Percentiles rank a stretch among this genome's conserved stretches.
These are phyloP conservation scores for Cliona cf. orientalis DNA, from an alignment of 37 sponge, comb jelly and placozoan species.

Conservation along the genomic window DNA sequence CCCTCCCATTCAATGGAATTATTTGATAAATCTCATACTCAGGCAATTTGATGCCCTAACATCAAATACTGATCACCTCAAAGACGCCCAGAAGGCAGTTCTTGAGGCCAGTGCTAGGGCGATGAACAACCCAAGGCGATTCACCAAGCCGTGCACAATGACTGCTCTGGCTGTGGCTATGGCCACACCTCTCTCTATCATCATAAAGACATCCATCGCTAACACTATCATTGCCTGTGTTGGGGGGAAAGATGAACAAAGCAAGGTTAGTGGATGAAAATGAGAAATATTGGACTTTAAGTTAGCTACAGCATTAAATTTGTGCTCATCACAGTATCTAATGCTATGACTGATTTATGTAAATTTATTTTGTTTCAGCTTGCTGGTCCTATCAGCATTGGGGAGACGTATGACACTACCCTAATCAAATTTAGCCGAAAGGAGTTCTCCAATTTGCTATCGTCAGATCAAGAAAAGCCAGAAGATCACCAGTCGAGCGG, in stretches of 20 bases:
- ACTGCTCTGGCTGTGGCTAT: conserved; percentile 54
- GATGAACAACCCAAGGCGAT: conserved; percentile 44
- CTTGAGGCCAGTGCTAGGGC: conserved; percentile 33
- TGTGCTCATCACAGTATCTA: not conserved
- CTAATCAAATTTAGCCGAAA: conserved; percentile 23
- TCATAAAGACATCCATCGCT: conserved; percentile 18
- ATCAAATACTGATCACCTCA: conserved; percentile 25
- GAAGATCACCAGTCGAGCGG: no score
- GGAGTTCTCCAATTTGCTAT: conserved; percentile 4
- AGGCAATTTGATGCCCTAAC: conserved; percentile 38
- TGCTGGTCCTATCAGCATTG: conserved; percentile 49
- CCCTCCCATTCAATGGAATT: no score
- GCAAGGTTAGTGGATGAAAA: conserved; percentile 16
- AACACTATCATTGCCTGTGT: conserved; percentile 56
- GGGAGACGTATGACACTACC: not conserved
- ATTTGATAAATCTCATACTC: not conserved
- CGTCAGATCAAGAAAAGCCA: conserved; percentile 15
- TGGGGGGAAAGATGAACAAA: conserved; percentile 45
- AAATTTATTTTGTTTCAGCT: conserved; percentile 9
- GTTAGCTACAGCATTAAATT: not conserved
- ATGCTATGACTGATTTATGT: not conserved
- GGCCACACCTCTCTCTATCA: conserved; percentile 46
- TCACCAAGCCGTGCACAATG: conserved; percentile 32
- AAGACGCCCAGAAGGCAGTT: conserved; percentile 40
- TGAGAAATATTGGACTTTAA: not conserved